Base-by-base conservation (phyloP, 2,113 vertebrate species). In the Synodontis membranacea region DNA sequence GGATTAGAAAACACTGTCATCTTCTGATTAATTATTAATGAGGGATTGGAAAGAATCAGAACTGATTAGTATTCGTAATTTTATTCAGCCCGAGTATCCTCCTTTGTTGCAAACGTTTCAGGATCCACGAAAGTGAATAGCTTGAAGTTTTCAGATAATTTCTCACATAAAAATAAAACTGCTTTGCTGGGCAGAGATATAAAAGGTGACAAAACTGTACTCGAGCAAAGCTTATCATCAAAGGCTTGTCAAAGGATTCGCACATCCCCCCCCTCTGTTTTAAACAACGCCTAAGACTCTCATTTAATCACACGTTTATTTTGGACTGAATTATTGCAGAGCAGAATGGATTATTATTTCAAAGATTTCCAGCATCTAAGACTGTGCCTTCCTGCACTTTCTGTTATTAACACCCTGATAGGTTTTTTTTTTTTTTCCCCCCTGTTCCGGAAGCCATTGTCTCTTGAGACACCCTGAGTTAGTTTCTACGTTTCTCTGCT, bases 1-100 rank as follows among this genome's bases (percentile, higher is more conserved):
- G 88, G 89, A 91, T 90, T 91, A 91, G 76, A 68, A 79, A 84
- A 80, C 58, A 76, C 68, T 83, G 85, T 86, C 86, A 86, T 86
- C 84, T 70, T 44, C 82, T 90, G 84, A 91, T 91, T 88, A 88
- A 91, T 91, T 86, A 91, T 91, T 92, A 91, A 92, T 89, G 87
- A 91, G 86, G 75, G 86, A 50, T 79, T 68, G 64, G 56, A 60
- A 87, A 87, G 82, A 87, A 89, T 88, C 70, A 25, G 80, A 87
- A 74, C 83, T 66, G 80, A 85, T 91, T 89, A 86, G 76, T 52
- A 88, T 90, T 91, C 80, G 17, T 56, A 46, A 62, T 90, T 86
- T 86, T 84, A 86, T 86, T 89, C 76, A 79, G 87, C 48, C 66
- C 44, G 48, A 83, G 82, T 88, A 42, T 81, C 83, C 78, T 85